Evolutionary conservation across 2,797 vertebrate genomes (phyloP).

Genomic region (Gephyroberyx darwinii): DNA sequence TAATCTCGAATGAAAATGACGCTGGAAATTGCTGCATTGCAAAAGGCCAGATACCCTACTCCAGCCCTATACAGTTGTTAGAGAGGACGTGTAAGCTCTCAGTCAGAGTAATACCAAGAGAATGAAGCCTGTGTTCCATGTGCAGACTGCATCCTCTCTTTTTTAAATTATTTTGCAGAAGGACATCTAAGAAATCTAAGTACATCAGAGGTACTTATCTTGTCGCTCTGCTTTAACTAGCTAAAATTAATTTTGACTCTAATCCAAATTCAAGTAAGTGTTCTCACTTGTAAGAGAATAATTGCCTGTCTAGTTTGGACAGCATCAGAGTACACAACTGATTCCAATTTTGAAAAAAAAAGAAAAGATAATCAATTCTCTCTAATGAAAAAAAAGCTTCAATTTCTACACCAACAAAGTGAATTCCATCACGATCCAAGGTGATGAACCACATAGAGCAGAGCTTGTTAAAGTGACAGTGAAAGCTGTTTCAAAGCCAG

Average conservation of each 20-base stretch:
- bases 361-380: constrained; percentile 47
- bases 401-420: constrained; percentile 4
- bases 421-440: constrained; percentile 39
- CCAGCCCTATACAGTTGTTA: constrained; percentile 54
- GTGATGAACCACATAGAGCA: constrained; percentile 59
- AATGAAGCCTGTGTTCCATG: constrained; percentile 36
- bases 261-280: constrained; percentile 49
- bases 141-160: constrained; percentile 10
- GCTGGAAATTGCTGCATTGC: constrained; percentile 50
- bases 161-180: constrained; percentile 18
- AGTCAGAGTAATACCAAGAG: constrained; percentile 36
- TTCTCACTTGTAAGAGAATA: constrained; percentile 46
- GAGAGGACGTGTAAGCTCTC: constrained; percentile 50
- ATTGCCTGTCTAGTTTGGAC: constrained; percentile 47
- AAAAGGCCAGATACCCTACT: constrained; percentile 59
- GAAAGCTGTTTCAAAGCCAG: constrained; percentile 74
- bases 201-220: constrained; percentile 38
- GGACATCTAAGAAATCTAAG: constrained; percentile 22
- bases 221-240: constrained; percentile 40
- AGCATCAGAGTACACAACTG: constrained; percentile 18
- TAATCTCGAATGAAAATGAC: constrained; percentile 61
- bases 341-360: constrained; percentile 7
- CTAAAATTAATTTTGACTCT: constrained; percentile 39
- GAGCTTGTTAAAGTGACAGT: constrained; percentile 66
- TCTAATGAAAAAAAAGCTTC: constrained; percentile 47